These are phyloP conservation scores for Nycticryphes semicollaris DNA, from an alignment of 2,113 vertebrate species.

Conservation along the genomic window DNA sequence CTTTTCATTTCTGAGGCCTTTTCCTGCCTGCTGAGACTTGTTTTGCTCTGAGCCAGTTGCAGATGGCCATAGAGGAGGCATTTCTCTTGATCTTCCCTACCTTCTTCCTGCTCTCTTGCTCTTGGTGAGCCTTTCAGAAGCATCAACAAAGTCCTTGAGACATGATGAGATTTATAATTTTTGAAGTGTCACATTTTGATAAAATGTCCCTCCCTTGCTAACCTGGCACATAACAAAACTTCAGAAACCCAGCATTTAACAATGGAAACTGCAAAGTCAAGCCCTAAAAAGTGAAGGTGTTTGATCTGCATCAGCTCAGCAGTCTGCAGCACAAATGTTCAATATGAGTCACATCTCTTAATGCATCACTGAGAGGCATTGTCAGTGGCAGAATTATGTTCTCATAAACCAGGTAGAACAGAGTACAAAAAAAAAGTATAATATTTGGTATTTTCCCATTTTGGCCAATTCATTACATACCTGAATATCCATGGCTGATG, in stretches of 20 bases:
- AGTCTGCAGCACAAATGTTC: background rate
- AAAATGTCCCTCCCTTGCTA: background rate
- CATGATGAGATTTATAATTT: background rate
- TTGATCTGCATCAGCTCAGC: background rate
- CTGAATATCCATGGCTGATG: slow-evolving; percentile 95
- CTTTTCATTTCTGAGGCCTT: slow-evolving; percentile 5
- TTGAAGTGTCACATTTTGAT: background rate
- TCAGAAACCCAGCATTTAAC: background rate
- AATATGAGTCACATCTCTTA: background rate
- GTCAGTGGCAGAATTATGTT: background rate
- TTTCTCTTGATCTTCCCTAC: background rate
- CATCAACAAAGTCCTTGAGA: background rate
- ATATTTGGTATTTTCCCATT: background rate
- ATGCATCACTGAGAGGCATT: background rate
- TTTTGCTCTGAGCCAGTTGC: background rate
- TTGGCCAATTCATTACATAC: slow-evolving; percentile 58
- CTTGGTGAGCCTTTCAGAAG: background rate
- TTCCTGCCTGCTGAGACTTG: slow-evolving; percentile 23
- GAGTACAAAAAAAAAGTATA: background rate
- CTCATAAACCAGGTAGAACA: background rate
- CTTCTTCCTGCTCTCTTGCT: background rate
- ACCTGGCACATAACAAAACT: background rate
- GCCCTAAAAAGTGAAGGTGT: background rate
- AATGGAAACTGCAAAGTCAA: background rate
- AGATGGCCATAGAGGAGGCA: background rate